A percentile compares a stretch with the other conserved stretches of the same genome.
Conservation (phyloP, 2,888 invertebrate species). For the Entomobrya multifasciata region DNA sequence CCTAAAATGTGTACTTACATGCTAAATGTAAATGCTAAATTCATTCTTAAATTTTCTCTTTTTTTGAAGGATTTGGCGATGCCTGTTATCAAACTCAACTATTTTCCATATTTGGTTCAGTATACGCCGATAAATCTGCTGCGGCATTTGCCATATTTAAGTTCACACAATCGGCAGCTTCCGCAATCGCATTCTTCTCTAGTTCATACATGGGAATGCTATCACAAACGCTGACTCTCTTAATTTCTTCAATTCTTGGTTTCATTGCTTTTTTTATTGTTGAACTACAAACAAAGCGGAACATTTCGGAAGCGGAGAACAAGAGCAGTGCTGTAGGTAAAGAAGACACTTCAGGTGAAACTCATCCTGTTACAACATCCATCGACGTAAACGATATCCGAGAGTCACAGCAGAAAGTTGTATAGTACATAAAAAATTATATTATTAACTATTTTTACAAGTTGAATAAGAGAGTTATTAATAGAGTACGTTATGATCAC, state of each 20-base stretch:
- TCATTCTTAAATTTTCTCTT: too few relatives aligned
- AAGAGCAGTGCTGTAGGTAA: neutral
- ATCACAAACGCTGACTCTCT: slow-evolving; percentile 87
- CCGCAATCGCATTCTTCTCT: slow-evolving; percentile 92
- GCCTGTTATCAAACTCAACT: slow-evolving; percentile 99
- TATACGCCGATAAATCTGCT: slow-evolving; percentile 94
- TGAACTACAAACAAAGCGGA: slow-evolving; percentile 74
- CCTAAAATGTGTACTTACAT: too few relatives aligned
- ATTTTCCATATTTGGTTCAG: slow-evolving; percentile 93
- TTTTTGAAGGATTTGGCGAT: slow-evolving; percentile 87
- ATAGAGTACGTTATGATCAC: neutral
- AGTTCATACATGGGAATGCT: slow-evolving; percentile 88
- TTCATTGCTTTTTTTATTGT: slow-evolving; percentile 76
- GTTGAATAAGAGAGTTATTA: neutral
- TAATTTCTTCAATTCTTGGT: slow-evolving; percentile 58
- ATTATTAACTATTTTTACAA: too few relatives aligned
- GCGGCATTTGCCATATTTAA: slow-evolving; percentile 99
- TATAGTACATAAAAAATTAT: slow-evolving; percentile 25
- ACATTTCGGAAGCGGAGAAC: slow-evolving; percentile 45
- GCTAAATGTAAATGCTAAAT: too few relatives aligned
- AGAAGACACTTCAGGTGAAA: slow-evolving; percentile 48
- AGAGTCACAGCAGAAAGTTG: slow-evolving; percentile 62
- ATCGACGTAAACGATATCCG: slow-evolving; percentile 35
- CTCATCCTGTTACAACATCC: slow-evolving; percentile 57
- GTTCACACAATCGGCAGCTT: slow-evolving; percentile 95